phyloP scores from a whole-genome alignment of 2,113 vertebrate genomes.

The Aspidoscelis tigris region DNA sequence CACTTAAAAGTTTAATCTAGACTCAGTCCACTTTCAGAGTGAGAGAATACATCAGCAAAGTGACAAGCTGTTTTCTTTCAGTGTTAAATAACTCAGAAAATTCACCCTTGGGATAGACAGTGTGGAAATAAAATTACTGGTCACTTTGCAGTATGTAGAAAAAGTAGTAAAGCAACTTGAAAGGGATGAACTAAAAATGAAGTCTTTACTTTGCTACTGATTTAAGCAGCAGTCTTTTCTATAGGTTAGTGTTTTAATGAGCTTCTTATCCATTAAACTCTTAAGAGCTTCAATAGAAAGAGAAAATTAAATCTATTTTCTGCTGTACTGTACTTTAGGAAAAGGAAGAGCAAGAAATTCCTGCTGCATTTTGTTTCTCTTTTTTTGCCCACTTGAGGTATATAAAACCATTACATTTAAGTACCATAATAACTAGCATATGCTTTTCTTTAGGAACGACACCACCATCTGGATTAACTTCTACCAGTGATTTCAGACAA shows the following conservation, averaged over 20 bases:
- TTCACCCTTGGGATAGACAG: no score
- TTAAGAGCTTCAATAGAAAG: conserved; percentile 71
- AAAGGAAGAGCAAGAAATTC: conserved; percentile 71
- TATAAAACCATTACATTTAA: conserved; percentile 85
- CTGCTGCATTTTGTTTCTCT: conserved; percentile 62
- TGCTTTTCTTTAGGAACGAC: conserved; percentile 85
- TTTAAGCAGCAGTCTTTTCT: conserved; percentile 66
- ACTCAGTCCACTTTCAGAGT: no score
- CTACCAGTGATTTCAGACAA: conserved; percentile 80
- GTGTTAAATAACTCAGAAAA: no score
- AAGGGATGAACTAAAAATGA: conserved; percentile 68
- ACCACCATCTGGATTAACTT: conserved; percentile 84
- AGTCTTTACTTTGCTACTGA: conserved; percentile 64
- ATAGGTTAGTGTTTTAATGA: conserved; percentile 58
- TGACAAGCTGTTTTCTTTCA: no score
- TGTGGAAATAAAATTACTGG: no score
- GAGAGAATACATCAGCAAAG: no score
- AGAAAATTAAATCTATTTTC: conserved; percentile 73
- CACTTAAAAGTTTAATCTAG: no score
- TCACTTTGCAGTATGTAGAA: neutral
- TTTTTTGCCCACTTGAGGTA: conserved; percentile 80
- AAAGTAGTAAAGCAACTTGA: conserved; percentile 63
- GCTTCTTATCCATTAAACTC: conserved; percentile 67
- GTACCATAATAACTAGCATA: conserved; percentile 85
- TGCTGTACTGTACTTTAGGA: conserved; percentile 66